Base-by-base conservation (phyloP, 2,113 vertebrate species). In the Cygnus atratus region DNA sequence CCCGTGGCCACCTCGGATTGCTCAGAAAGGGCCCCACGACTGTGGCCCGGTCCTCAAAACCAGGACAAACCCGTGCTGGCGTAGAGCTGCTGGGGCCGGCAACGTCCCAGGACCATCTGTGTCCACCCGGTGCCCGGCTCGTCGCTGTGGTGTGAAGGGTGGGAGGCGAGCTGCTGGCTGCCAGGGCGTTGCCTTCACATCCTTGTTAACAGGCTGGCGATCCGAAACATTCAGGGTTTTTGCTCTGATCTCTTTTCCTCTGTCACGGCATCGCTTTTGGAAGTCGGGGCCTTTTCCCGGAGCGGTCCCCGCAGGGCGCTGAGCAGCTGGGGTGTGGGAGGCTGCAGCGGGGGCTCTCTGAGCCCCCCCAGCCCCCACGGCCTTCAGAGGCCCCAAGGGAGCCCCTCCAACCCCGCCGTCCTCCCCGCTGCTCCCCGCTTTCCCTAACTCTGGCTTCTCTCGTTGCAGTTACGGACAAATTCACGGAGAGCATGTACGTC, bases 401-500 rank as follows among this genome's bases (percentile, higher is more conserved):
- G 35, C 25, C 12, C 31, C 46, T 31, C 28, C 24, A 26, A 5
- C 43, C 21, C n/a, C 0, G 0, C 4, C 6, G 75, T 16, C 29
- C 29, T 28, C 7, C 8, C 19, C 2, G 1, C 4, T 37, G 18
- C 44, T 80, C 44, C 25, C 29, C 0, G 0, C 2, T 43, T 82
- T 9, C 31, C 10, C 1, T 37, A 15, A 58, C 9, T 21, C 9
- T 8, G 6, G 28, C 33, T 25, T 35, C 50, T 29, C 16, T 33
- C 26, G 2, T 67, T 72, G 7, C 96, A 99, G 99, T 99, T 54
- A 99, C 98, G 1, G 99, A 99, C 92, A 99, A 99, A 75, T 99
- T 99, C 96, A 99, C 99, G 0, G 99, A 99, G 96, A 99, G 99
- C 54, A 98, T 99, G 98, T 99, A 99, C 18, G 98, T 99, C 44